These are phyloP conservation scores for Steinernema hermaphroditum DNA, from an alignment of 2,888 invertebrate genomes.

Conservation along the genomic window DNA sequence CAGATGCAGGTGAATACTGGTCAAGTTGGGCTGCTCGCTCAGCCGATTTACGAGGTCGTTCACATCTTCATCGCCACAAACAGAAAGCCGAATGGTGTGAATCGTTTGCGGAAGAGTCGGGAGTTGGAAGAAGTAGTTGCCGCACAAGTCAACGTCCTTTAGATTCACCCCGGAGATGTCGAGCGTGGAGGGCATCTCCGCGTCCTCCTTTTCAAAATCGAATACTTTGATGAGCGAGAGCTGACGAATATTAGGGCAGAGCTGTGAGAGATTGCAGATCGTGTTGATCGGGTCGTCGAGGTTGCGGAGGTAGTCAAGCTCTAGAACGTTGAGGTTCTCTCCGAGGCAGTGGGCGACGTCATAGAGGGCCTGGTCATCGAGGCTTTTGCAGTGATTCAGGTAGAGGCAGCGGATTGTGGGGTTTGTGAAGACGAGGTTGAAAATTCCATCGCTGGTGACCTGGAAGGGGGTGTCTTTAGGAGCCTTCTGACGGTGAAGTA, in stretches of 20 bases:
- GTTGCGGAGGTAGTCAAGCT: conserved; percentile 63
- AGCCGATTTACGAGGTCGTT: conserved; percentile 48
- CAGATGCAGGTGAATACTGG: conserved; percentile 55
- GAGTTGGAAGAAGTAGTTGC: conserved; percentile 59
- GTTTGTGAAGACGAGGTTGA: conserved; percentile 54
- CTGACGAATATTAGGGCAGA: conserved; percentile 60
- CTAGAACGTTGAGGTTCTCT: conserved; percentile 54
- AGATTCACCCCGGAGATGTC: conserved; percentile 48
- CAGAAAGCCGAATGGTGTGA: conserved; percentile 57
- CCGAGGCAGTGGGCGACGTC: conserved; percentile 63
- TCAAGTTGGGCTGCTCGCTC: conserved; percentile 44
- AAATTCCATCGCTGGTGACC: conserved; percentile 56
- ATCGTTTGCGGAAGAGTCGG: conserved; percentile 60
- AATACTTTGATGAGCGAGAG: conserved; percentile 50
- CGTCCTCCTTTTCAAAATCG: conserved; percentile 32
- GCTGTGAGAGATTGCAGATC: conserved; percentile 53
- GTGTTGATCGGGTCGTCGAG: conserved; percentile 57
- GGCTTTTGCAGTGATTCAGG: conserved; percentile 59
- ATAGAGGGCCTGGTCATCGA: conserved; percentile 64
- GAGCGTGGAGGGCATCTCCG: conserved; percentile 35
- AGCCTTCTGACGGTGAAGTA: too few species aligned
- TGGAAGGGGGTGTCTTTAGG: too few species aligned
- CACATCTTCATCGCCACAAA: conserved; percentile 60
- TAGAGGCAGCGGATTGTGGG: conserved; percentile 57
- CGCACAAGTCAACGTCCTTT: conserved; percentile 61